Conservation (phyloP, 2,888 invertebrate genomes). For the Parnassius smintheus region DNA sequence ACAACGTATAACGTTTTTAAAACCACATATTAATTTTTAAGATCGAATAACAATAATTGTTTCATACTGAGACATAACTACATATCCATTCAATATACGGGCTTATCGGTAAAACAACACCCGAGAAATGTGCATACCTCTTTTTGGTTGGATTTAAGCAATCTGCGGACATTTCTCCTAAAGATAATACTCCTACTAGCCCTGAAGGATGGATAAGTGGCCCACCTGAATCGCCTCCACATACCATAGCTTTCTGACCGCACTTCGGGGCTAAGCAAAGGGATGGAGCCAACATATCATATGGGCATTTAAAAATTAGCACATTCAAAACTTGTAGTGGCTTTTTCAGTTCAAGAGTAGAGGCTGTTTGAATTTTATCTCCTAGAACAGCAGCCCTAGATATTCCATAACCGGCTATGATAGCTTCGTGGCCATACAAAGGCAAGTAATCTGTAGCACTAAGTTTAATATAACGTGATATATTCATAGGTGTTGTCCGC, state of each 20-base stretch:
- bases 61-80: no score
- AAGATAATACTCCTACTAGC: constrained; percentile 7
- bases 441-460: no score
- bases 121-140: not conserved
- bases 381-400: not conserved
- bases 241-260: not conserved
- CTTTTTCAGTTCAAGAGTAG: constrained; percentile 3
- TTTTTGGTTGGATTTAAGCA: not conserved
- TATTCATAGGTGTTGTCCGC: constrained; percentile 7
- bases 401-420: no score
- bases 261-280: constrained; percentile 14
- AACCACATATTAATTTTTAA: no score
- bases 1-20: no score
- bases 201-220: constrained; percentile 15
- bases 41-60: no score
- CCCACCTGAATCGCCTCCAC: constrained; percentile 20
- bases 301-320: constrained; percentile 2
- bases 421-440: no score
- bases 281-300: not conserved
- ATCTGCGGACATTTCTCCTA: not conserved
- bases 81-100: constrained; percentile 13
- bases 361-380: not conserved
- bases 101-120: constrained; percentile 3
- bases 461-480: not conserved
- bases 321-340: constrained; percentile 13